These are phyloP conservation scores for Shinisaurus crocodilurus DNA, from an alignment of 2,113 vertebrate genomes.

Conservation along the genomic window DNA sequence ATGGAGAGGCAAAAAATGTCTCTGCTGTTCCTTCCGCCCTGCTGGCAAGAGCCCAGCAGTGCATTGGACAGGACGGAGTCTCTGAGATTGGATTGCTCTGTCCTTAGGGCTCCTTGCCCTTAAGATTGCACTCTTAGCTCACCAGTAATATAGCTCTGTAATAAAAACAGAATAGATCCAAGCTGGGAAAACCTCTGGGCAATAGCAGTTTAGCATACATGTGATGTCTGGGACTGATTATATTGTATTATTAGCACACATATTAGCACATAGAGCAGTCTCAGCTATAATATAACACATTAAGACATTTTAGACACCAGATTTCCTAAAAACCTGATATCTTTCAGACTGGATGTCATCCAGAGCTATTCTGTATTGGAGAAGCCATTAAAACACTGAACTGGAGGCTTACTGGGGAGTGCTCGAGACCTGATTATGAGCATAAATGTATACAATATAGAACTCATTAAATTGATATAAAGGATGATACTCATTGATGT, in stretches of 20 bases:
- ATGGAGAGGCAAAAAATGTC: too few relatives aligned
- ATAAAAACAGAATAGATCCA: neutral
- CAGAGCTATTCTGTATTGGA: neutral
- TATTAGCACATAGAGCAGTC: neutral
- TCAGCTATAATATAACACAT: conserved; percentile 8
- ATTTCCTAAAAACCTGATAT: neutral
- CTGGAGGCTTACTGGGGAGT: neutral
- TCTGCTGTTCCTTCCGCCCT: too few relatives aligned
- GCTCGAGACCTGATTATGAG: neutral
- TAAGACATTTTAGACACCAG: neutral
- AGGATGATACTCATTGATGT: neutral
- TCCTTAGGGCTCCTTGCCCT: too few relatives aligned
- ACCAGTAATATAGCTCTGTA: neutral
- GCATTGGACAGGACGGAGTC: too few relatives aligned
- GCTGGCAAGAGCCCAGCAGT: too few relatives aligned
- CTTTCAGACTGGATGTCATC: conserved; percentile 4
- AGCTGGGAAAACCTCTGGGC: neutral
- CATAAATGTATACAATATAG: neutral
- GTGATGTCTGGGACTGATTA: neutral
- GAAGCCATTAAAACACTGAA: conserved; percentile 10
- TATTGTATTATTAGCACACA: neutral
- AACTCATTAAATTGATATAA: neutral
- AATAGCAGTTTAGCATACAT: neutral
- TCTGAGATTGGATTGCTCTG: too few relatives aligned
- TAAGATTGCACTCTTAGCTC: too few relatives aligned